Evolutionary conservation across 53 echinoderm and acorn worm genomes (phyloP).

Genomic region (Glandiceps talaboti): DNA sequence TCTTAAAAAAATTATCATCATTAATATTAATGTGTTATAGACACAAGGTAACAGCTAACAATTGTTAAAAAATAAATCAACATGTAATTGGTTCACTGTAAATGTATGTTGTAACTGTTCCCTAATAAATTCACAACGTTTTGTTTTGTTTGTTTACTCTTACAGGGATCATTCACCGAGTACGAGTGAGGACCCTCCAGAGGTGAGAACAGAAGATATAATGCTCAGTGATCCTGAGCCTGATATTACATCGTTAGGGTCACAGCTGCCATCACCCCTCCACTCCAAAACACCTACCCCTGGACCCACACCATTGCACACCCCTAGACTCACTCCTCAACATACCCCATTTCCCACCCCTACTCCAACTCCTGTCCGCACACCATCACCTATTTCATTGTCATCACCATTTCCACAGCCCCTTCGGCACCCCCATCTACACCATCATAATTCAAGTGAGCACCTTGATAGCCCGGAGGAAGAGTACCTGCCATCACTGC

Average conservation of each 20-base stretch:
- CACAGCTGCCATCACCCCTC: conserved; percentile 30
- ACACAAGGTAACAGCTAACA: too few relatives aligned
- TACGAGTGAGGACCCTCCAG: too few relatives aligned
- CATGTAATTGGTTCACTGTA: too few relatives aligned
- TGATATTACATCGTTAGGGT: conserved; percentile 23
- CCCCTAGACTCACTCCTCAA: conserved; percentile 1
- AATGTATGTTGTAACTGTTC: too few relatives aligned
- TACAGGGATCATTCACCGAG: too few relatives aligned
- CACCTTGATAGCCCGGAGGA: not conserved
- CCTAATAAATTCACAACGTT: too few relatives aligned
- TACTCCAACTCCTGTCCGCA: conserved; percentile 41
- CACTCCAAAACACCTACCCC: conserved; percentile 9
- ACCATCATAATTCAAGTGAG: conserved; percentile 12
- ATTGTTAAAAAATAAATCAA: too few relatives aligned
- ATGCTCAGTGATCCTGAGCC: conserved; percentile 1
- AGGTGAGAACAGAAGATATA: not conserved
- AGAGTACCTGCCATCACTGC: not conserved
- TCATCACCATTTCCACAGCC: conserved; percentile 35
- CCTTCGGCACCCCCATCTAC: too few relatives aligned
- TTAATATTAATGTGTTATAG: too few relatives aligned
- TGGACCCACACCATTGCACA: conserved; percentile 15
- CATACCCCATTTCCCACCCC: not conserved
- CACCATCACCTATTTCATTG: conserved; percentile 69
- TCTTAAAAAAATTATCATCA: too few relatives aligned
- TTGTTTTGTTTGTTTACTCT: not conserved